phyloP scores from a whole-genome alignment of 2,797 vertebrate genomes.

The Perodicticus potto region DNA sequence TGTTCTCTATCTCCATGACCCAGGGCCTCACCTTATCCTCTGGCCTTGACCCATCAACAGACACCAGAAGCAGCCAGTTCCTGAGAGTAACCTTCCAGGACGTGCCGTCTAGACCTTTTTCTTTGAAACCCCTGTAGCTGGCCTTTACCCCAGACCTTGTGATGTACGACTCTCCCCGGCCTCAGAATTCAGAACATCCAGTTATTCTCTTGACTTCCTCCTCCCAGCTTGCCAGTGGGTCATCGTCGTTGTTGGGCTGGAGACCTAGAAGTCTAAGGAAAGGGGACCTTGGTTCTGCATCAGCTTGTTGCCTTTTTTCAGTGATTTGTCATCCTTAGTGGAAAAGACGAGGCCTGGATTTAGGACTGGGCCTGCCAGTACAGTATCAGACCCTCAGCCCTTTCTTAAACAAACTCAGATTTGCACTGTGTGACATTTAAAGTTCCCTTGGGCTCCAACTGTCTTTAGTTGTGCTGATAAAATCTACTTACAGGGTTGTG shows the following conservation, averaged over 20 bases:
- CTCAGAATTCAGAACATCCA: not conserved
- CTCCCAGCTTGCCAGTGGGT: not conserved
- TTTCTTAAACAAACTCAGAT: conserved; percentile 30
- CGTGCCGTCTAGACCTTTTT: not conserved
- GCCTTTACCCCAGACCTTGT: not conserved
- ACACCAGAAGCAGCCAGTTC: not conserved
- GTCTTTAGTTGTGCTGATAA: conserved; percentile 42
- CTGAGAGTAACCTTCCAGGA: not conserved
- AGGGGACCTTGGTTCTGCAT: not conserved
- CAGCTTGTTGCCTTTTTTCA: not conserved
- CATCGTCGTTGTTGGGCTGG: not conserved
- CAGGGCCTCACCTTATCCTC: not conserved
- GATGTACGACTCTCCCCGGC: not conserved
- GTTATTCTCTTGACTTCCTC: not conserved
- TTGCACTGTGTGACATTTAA: not conserved
- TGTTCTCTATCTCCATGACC: not conserved
- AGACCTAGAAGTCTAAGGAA: not conserved
- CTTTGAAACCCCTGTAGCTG: not conserved
- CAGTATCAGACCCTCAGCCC: not conserved
- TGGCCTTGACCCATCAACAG: not conserved
- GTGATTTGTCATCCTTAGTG: not conserved
- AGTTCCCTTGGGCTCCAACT: not conserved
- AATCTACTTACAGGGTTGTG: conserved; percentile 49
- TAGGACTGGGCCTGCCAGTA: not conserved
- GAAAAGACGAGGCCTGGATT: not conserved